Evolutionary conservation across 2,888 invertebrate species (phyloP).

Genomic region (Mimas tiliae): DNA sequence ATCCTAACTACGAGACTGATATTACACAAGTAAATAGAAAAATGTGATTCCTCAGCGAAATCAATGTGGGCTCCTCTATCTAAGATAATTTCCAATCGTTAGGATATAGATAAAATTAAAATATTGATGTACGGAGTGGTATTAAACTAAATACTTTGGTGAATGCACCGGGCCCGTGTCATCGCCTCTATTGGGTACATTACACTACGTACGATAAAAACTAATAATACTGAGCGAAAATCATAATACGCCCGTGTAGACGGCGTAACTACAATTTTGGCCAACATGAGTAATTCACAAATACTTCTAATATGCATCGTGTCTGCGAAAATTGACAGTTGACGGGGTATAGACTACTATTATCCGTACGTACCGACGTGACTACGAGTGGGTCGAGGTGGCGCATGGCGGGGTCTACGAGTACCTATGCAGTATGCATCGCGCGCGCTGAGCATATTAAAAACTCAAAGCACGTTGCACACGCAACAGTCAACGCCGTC

Average conservation of each 20-base stretch:
- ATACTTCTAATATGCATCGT: conserved; percentile 19
- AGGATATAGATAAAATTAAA: conserved; percentile 22
- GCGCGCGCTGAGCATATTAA: neutral
- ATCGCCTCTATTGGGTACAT: conserved; percentile 52
- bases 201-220: conserved; percentile 60
- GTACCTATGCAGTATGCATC: neutral
- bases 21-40: conserved; percentile 73
- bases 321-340: conserved; percentile 21
- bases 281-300: conserved; percentile 74
- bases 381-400: neutral
- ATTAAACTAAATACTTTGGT: conserved; percentile 11
- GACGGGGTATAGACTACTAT: conserved; percentile 4
- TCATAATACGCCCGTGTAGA: conserved; percentile 68
- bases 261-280: conserved; percentile 78
- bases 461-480: no score
- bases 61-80: conserved; percentile 62
- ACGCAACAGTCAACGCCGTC: neutral
- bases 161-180: conserved; percentile 69
- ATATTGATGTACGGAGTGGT: conserved; percentile 26
- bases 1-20: conserved; percentile 78
- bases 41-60: conserved; percentile 72
- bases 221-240: conserved; percentile 81
- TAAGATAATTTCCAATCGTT: conserved; percentile 44
- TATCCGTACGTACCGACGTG: conserved; percentile 3
- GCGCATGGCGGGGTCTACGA: neutral